Percentiles rank a stretch among this genome's conserved stretches.
phyloP scores from a whole-genome alignment of 2,113 vertebrate species.

The Jaculus jaculus region DNA sequence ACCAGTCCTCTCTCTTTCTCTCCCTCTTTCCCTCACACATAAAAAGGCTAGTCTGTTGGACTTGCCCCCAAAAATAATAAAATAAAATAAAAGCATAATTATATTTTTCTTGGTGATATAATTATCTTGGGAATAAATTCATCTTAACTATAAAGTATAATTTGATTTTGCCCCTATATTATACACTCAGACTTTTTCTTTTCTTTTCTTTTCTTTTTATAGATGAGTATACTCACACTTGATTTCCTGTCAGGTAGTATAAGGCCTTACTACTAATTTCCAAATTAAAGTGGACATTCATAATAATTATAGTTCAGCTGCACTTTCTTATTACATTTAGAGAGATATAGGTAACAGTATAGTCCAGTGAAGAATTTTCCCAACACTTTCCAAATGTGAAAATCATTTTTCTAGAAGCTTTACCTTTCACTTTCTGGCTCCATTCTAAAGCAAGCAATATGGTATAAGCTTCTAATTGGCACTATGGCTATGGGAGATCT shows the following conservation, averaged over 20 bases:
- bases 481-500: rapidly evolving
- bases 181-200: slow-evolving; percentile 23
- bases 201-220: slow-evolving; percentile 44
- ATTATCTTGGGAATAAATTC: not conserved
- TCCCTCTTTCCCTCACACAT: no score
- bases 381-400: not conserved
- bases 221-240: not conserved
- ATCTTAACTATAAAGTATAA: slow-evolving; percentile 37
- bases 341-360: not conserved
- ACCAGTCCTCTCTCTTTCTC: no score
- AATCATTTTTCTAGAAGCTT: not conserved
- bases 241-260: not conserved
- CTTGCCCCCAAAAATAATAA: no score
- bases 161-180: slow-evolving; percentile 29
- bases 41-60: no score
- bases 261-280: slow-evolving; percentile 3
- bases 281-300: slow-evolving; percentile 25
- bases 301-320: not conserved
- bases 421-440: not conserved
- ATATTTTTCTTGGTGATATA: not conserved
- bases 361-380: not conserved
- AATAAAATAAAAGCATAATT: no score
- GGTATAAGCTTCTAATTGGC: not conserved
- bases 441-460: not conserved
- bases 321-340: not conserved